Evolutionary conservation across 2,888 invertebrate genomes (phyloP).

Genomic region (Phorcus lineatus): DNA sequence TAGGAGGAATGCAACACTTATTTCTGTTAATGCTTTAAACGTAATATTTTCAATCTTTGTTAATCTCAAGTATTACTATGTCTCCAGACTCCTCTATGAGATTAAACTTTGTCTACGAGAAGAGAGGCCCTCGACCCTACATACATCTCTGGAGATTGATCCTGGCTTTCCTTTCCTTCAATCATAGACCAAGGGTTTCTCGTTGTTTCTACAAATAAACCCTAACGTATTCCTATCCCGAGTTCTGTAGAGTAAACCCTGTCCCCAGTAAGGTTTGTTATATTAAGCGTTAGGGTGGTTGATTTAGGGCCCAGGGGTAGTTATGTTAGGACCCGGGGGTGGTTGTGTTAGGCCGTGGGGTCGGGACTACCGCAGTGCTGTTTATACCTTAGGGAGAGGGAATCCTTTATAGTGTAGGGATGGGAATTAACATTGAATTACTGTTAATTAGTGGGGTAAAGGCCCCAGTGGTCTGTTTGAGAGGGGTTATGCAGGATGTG

Average conservation of each 20-base stretch:
- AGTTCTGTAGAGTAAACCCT: too few relatives aligned
- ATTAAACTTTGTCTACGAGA: too few relatives aligned
- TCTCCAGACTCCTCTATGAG: too few relatives aligned
- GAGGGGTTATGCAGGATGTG: too few relatives aligned
- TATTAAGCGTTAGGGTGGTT: too few relatives aligned
- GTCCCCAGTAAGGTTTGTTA: too few relatives aligned
- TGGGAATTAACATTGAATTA: conserved; percentile 1
- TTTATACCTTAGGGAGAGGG: background rate
- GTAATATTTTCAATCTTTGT: too few relatives aligned
- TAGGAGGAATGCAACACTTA: too few relatives aligned
- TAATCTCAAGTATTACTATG: too few relatives aligned
- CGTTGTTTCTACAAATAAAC: conserved; percentile 11
- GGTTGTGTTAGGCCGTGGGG: conserved; percentile 14
- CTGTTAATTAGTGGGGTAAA: conserved; percentile 15
- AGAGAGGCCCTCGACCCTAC: background rate
- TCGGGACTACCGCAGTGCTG: conserved; percentile 19
- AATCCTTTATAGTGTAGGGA: background rate
- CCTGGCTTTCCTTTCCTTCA: background rate
- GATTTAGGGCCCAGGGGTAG: background rate
- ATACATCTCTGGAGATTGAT: background rate
- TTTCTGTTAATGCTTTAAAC: too few relatives aligned
- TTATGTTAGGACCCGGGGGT: conserved; percentile 14
- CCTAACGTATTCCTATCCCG: background rate
- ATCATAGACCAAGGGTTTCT: background rate
- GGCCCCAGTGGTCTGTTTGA: background rate